These are phyloP conservation scores for Gorilla gorilla DNA, from an alignment of 2,113 vertebrate species.

Conservation along the genomic window DNA sequence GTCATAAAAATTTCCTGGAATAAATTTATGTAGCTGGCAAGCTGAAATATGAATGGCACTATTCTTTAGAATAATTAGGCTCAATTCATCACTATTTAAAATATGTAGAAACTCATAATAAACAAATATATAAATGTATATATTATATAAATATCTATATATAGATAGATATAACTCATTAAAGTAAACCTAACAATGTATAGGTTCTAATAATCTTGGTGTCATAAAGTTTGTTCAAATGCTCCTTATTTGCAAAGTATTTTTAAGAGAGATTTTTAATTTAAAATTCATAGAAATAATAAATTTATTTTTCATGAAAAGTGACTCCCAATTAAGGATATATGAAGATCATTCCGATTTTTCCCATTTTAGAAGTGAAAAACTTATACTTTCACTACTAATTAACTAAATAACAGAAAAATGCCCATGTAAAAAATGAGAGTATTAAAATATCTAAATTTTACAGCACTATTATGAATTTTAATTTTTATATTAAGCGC, in stretches of 20 bases:
- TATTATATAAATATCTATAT: background rate
- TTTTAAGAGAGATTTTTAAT: conserved; percentile 24
- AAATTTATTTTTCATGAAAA: conserved; percentile 67
- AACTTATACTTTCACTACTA: conserved; percentile 73
- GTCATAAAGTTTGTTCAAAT: background rate
- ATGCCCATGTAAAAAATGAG: conserved; percentile 77
- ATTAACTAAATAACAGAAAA: conserved; percentile 78
- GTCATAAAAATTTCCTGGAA: background rate
- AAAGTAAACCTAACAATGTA: conserved; percentile 6
- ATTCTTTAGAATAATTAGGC: conserved; percentile 9
- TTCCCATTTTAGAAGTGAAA: conserved; percentile 77
- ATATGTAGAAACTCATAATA: conserved; percentile 31
- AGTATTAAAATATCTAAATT: conserved; percentile 61
- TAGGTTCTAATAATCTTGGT: background rate
- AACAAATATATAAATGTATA: background rate
- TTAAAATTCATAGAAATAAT: conserved; percentile 7
- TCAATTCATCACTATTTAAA: conserved; percentile 39
- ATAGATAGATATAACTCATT: background rate
- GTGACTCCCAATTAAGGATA: conserved; percentile 64
- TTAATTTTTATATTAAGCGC: conserved; percentile 83
- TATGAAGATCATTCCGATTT: conserved; percentile 71
- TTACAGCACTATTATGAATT: conserved; percentile 77
- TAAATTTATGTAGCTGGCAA: background rate
- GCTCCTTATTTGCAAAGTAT: conserved; percentile 20
- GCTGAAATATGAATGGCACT: background rate